Evolutionary conservation across 2,113 vertebrate genomes (phyloP), one percentile per base, ranked within the genome.

Genomic region (Cairina moschata): DNA sequence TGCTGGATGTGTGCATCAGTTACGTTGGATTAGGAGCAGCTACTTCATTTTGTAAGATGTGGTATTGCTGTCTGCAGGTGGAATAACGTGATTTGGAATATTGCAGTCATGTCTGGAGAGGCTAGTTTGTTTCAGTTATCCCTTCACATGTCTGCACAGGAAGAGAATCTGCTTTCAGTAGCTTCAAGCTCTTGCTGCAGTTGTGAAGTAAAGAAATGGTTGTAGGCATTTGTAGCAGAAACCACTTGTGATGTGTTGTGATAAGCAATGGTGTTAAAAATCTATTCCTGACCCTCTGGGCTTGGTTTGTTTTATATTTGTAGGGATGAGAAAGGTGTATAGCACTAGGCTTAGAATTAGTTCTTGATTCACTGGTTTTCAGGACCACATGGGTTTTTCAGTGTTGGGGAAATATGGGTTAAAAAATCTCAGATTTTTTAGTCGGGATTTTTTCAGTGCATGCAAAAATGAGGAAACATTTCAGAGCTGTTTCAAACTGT

Each of bases 1-100:
- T 73, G 40, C 11, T 44, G 5, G 17, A 2, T 25, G 40, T 9
- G 3, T 3, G 3, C 29, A 1, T 18, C 28, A 2, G 29, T 62
- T 69, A 4, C 8, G 13, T 14, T 69, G 77, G 22, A 7, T 50
- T 40, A 46, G 66, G 34, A 62, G 5, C 17, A 28, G 31, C 17
- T 32, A 1, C 44, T 26, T 69, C 54, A 9, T 21, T 73, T 40
- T 32, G 8, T 46, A 18, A 69, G 55, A 38, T 48, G 7, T 5
- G 12, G 6, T 3, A 13, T 26, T 59, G 63, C 72, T 90, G 54
- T 85, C 56, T 52, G 52, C 76, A 72, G 52, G 1, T 65, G 9
- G 50, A 74, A 13, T 29, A 25, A 18, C 13, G 2, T 36, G 23
- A 9, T 40, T 46, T 67, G 12, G 62, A 23, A 14, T 65, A 29